These are phyloP conservation scores for Xiphias gladius DNA, from an alignment of 2,113 vertebrate genomes.

Conservation along the genomic window DNA sequence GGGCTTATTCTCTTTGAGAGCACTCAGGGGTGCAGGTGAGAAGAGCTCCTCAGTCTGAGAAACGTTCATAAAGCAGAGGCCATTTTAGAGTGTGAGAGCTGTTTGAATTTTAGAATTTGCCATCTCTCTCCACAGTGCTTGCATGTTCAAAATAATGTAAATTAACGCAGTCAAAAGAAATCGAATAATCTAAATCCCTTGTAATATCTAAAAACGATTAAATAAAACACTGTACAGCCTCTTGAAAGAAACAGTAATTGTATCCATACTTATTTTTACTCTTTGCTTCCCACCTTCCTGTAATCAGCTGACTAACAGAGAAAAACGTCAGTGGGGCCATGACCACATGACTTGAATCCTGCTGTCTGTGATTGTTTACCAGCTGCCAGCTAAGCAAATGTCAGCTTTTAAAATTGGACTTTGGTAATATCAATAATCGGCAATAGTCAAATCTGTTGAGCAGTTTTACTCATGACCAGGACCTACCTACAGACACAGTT, in stretches of 20 bases:
- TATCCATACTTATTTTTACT: conserved; percentile 27
- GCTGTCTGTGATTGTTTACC: conserved; percentile 30
- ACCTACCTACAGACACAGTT: background rate
- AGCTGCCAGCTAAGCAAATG: conserved; percentile 43
- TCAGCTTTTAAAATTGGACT: conserved; percentile 22
- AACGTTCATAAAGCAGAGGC: conserved; percentile 21
- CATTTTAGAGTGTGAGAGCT: conserved; percentile 23
- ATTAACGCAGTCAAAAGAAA: conserved; percentile 14
- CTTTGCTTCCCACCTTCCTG: background rate
- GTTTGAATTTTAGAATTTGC: conserved; percentile 10
- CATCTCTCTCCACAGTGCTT: conserved; percentile 18
- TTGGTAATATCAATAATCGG: background rate
- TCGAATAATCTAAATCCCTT: conserved; percentile 11
- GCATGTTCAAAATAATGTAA: conserved; percentile 21
- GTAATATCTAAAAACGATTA: background rate
- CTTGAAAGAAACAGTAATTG: conserved; percentile 13
- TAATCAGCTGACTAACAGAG: conserved; percentile 48
- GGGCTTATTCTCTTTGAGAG: conserved; percentile 8
- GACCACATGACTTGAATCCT: conserved; percentile 50
- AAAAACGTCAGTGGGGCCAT: conserved; percentile 32
- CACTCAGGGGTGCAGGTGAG: conserved; percentile 7
- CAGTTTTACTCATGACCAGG: conserved; percentile 13
- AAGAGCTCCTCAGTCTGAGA: conserved; percentile 9
- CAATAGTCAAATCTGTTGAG: conserved; percentile 16
- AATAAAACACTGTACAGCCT: background rate